A percentile compares a stretch with the other conserved stretches of the same genome.
Conservation (phyloP, 1,140 invertebrate species). For the Eciton burchellii region DNA sequence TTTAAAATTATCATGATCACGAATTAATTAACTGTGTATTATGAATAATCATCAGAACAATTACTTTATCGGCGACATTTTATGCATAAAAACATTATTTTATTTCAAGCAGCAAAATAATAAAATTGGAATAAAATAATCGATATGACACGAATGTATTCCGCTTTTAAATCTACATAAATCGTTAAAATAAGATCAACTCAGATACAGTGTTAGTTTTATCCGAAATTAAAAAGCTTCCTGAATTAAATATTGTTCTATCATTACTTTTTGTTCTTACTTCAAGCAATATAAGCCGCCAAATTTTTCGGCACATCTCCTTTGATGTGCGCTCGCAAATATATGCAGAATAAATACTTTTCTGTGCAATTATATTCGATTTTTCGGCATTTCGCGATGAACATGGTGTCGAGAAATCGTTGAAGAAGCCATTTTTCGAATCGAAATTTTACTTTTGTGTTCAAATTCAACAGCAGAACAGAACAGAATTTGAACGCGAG, state of each 20-base stretch:
- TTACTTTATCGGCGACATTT: not conserved
- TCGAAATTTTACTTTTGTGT: not conserved
- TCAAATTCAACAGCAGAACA: not conserved
- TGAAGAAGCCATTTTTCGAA: not conserved
- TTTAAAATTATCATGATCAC: conserved; percentile 9
- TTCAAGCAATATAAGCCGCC: too few species aligned
- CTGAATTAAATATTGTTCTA: too few species aligned
- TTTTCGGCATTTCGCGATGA: not conserved
- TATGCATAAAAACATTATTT: not conserved
- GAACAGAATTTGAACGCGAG: not conserved
- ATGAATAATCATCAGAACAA: not conserved
- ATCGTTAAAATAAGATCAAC: not conserved
- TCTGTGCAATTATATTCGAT: not conserved
- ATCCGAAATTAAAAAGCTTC: too few species aligned
- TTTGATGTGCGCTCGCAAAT: too few species aligned
- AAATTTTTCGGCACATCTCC: too few species aligned
- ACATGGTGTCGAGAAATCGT: not conserved
- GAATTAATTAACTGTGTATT: not conserved
- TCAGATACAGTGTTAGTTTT: too few species aligned
- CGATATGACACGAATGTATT: too few species aligned
- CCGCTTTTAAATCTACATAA: not conserved
- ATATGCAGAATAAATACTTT: not conserved
- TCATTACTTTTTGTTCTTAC: too few species aligned
- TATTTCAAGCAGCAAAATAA: not conserved
- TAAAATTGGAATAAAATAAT: not conserved